Base-by-base conservation (phyloP, 2,888 invertebrate species). In the Cecidostiba fungosa region DNA sequence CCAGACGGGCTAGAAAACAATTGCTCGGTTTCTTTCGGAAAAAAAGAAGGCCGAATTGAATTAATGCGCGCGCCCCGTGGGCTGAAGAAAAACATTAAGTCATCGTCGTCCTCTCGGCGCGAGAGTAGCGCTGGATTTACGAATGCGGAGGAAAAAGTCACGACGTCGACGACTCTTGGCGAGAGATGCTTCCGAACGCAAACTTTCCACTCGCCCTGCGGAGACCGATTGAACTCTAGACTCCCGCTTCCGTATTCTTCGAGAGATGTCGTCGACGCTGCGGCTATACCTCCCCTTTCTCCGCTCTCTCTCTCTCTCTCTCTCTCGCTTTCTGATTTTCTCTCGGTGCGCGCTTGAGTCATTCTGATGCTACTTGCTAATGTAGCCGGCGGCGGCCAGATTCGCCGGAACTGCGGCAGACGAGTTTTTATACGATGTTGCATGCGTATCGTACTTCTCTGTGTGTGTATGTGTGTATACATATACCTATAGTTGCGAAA, bases 41-140 rank as follows among this genome's bases (percentile, higher is more conserved):
- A 85, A 88, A 83, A 88, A 87, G 86, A 87, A 87, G 86, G 87
- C 88, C 88, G 90, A 92, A 92, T 92, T 90, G 90, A 91, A 91
- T 91, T 91, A 92, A 92, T 90, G 89, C 88, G 87, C 83, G 87
- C 47, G 77, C 86, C 85, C 85, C 72, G 47, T 76, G 47, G 16
- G 72, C 47, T 54, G 84, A 74, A 82, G 87, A 85, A 88, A 88
- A 89, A 88, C 85, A 88, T 90, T 88, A 89, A 87, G 88, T 84
- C 82, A 14, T 66, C 54, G 54, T n/a, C 50, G 16, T 19, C n/a
- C n/a, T 6, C n/a, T 47, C 47, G 10, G 47, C 47, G 16, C 12
- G 47, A 16, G 47, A 16, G 66, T 14, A 87, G 87, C 89, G 88
- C 87, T 87, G 89, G 80, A 88, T 86, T 84, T 86, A 73, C 83